Evolutionary conservation across 1,140 invertebrate species (phyloP).

Genomic region (Heterodera carotae): DNA sequence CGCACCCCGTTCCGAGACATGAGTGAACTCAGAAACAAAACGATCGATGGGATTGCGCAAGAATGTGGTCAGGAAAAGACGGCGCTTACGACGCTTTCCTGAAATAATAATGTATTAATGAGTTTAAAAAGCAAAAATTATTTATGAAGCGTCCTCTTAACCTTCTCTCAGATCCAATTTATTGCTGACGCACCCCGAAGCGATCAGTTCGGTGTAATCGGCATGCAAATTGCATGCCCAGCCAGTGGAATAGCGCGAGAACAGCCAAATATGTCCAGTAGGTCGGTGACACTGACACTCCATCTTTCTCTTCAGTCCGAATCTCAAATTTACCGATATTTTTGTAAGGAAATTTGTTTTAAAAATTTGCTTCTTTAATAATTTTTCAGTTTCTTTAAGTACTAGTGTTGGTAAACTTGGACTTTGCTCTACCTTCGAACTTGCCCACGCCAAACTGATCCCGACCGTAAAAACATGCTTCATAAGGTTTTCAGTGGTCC

Average conservation of each 20-base stretch:
- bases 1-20: conserved; percentile 86
- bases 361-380: too few species aligned
- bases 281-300: neutral
- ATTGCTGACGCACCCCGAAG: conserved; percentile 72
- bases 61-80: conserved; percentile 93
- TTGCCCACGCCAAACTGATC: too few species aligned
- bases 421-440: too few species aligned
- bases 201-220: conserved; percentile 92
- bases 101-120: conserved; percentile 17
- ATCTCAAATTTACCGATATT: conserved; percentile 59
- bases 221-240: conserved; percentile 98
- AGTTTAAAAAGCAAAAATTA: conserved; percentile 10
- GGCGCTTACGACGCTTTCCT: conserved; percentile 54
- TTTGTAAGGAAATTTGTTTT: too few species aligned
- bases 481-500: too few species aligned
- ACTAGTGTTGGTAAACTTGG: too few species aligned
- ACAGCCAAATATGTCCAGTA: conserved; percentile 77
- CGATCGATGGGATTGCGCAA: conserved; percentile 84
- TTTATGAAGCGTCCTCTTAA: conserved; percentile 10
- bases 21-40: conserved; percentile 88
- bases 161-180: conserved; percentile 66
- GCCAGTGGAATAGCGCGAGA: conserved; percentile 95
- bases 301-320: neutral
- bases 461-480: too few species aligned
- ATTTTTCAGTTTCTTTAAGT: too few species aligned